A percentile compares a stretch with the other conserved stretches of the same genome.
Conservation (phyloP, 2,797 vertebrate genomes). For the Clarias laeviceps region DNA sequence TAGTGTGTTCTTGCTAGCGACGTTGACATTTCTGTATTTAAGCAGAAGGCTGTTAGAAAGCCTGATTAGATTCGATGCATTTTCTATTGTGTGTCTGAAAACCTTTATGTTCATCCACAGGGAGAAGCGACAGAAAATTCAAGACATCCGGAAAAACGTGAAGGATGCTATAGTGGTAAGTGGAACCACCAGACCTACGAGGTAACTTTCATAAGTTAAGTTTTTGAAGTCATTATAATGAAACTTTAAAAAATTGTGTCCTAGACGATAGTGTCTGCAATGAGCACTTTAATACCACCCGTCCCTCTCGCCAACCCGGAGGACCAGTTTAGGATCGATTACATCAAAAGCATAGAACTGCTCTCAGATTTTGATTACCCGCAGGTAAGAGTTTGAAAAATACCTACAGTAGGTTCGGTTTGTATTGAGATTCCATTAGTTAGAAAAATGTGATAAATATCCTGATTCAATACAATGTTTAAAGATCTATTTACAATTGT, state of each 20-base stretch:
- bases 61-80: not conserved
- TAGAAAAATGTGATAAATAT: too few relatives aligned
- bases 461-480: too few relatives aligned
- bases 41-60: not conserved
- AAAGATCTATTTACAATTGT: too few relatives aligned
- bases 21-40: not conserved
- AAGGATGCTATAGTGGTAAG: slow-evolving; percentile 99
- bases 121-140: slow-evolving; percentile 99
- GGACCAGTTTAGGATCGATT: slow-evolving; percentile 97
- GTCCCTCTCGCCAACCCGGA: slow-evolving; percentile 95
- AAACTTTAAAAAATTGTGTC: slow-evolving; percentile 41
- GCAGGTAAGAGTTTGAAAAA: slow-evolving; percentile 80
- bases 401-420: too few relatives aligned
- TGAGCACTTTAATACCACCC: slow-evolving; percentile 99
- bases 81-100: not conserved
- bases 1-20: not conserved
- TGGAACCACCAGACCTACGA: slow-evolving; percentile 39
- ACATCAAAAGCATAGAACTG: slow-evolving; percentile 98
- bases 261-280: slow-evolving; percentile 98
- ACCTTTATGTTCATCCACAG: slow-evolving; percentile 70
- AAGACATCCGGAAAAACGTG: slow-evolving; percentile 99
- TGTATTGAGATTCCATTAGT: too few relatives aligned
- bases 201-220: not conserved
- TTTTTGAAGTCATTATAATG: not conserved
- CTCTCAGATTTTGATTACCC: slow-evolving; percentile 98